Conservation (phyloP, 1,140 invertebrate species). For the Drosophila lowei region DNA sequence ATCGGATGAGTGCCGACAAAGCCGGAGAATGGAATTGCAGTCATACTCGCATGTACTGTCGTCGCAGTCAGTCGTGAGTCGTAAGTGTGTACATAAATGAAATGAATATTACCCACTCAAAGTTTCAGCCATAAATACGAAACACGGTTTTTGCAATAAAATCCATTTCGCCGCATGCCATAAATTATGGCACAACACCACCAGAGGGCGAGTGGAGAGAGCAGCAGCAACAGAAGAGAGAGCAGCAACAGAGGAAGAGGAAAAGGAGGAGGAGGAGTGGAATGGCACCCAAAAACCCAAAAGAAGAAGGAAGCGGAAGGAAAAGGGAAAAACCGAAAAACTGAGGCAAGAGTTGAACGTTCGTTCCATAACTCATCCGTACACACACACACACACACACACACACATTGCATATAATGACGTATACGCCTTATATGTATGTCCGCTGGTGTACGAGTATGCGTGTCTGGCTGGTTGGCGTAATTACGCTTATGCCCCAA, state of each 20-base stretch:
- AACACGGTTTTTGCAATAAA: slow-evolving; percentile 82
- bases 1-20: slow-evolving; percentile 16
- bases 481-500: slow-evolving; percentile 76
- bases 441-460: slow-evolving; percentile 8
- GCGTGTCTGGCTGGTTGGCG: slow-evolving; percentile 27
- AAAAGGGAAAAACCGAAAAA: slow-evolving; percentile 55
- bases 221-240: too few species aligned
- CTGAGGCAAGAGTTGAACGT: slow-evolving; percentile 56
- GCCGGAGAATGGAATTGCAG: slow-evolving; percentile 3
- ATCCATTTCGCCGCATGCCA: slow-evolving; percentile 80
- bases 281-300: neutral
- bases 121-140: slow-evolving; percentile 75
- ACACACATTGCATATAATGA: slow-evolving; percentile 63
- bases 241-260: neutral
- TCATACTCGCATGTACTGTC: neutral
- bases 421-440: slow-evolving; percentile 57
- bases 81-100: slow-evolving; percentile 73
- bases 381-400: slow-evolving; percentile 37
- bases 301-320: neutral
- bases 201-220: slow-evolving; percentile 1
- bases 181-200: slow-evolving; percentile 70
- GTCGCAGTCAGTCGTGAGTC: slow-evolving; percentile 9
- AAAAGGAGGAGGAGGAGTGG: neutral
- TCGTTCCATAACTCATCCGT: slow-evolving; percentile 70
- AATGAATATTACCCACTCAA: slow-evolving; percentile 79